Percentiles rank a stretch among this genome's conserved stretches.
Conservation (phyloP, 2,113 vertebrate genomes). For the Amphiprion percula region DNA sequence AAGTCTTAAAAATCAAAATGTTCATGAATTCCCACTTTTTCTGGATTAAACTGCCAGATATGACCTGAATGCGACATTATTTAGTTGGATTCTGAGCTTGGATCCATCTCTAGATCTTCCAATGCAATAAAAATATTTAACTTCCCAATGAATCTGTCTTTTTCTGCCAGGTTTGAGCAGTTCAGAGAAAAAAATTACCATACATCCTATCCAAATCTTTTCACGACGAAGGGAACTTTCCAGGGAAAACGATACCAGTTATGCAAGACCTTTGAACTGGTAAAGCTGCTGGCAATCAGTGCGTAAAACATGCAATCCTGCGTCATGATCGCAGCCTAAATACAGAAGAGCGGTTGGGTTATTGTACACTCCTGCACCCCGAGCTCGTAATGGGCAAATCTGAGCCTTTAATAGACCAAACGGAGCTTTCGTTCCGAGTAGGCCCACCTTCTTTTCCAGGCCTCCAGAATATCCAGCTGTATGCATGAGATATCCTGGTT, state of each 20-base stretch:
- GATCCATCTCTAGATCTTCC: background rate
- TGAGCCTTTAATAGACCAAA: slow-evolving; percentile 20
- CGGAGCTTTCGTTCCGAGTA: background rate
- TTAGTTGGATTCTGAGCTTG: background rate
- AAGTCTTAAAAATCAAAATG: no score
- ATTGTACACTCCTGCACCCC: background rate
- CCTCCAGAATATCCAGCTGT: slow-evolving; percentile 26
- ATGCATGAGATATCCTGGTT: slow-evolving; percentile 16
- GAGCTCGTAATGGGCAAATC: slow-evolving; percentile 41
- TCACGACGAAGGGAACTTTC: background rate
- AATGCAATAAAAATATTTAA: background rate
- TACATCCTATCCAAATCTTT: background rate
- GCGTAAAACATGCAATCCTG: slow-evolving; percentile 20
- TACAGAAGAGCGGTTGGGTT: background rate
- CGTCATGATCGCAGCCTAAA: slow-evolving; percentile 25
- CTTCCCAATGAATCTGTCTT: background rate
- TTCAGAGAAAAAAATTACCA: background rate
- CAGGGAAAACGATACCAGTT: slow-evolving; percentile 3
- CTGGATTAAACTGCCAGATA: no score
- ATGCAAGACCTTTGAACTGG: slow-evolving; percentile 5
- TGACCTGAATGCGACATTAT: no score
- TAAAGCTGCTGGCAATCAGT: slow-evolving; percentile 30
- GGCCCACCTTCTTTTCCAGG: slow-evolving; percentile 25
- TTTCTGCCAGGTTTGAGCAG: background rate
- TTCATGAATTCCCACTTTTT: background rate